These are phyloP conservation scores for Microhierax caerulescens DNA, from an alignment of 2,797 vertebrate species.

Conservation along the genomic window DNA sequence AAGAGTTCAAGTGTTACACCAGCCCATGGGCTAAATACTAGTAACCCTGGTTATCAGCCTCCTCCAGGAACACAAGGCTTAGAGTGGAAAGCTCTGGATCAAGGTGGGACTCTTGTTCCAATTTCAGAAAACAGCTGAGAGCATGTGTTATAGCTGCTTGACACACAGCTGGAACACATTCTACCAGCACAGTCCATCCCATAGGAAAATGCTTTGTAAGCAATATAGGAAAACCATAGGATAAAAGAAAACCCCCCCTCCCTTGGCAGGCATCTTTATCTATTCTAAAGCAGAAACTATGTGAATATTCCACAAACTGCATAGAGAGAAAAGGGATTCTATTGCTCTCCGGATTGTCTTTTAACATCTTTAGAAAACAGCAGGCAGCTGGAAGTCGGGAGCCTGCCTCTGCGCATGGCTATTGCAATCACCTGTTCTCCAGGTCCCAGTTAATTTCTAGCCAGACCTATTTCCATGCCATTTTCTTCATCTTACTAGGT, in stretches of 20 bases:
- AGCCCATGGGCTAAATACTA: background rate
- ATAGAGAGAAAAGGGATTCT: background rate
- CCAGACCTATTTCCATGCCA: slow-evolving; percentile 35
- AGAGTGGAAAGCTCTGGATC: background rate
- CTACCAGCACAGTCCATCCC: background rate
- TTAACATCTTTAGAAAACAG: background rate
- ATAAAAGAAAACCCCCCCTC: background rate
- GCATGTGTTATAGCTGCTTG: background rate
- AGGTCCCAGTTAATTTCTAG: background rate
- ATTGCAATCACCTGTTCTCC: background rate
- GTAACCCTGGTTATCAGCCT: background rate
- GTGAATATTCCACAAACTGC: background rate
- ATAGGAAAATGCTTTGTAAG: background rate
- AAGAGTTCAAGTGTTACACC: background rate
- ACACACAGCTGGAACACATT: background rate
- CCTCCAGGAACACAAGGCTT: background rate
- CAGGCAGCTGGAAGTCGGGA: background rate
- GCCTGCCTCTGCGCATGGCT: slow-evolving; percentile 1
- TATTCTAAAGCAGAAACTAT: background rate
- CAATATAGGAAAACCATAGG: background rate
- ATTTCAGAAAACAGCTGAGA: background rate
- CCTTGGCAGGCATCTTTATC: background rate
- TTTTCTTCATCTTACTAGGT: slow-evolving; percentile 66
- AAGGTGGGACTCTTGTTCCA: background rate
- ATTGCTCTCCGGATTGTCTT: background rate